Conservation (phyloP, 2,113 vertebrate species). For the Pollimyrus isidori region DNA sequence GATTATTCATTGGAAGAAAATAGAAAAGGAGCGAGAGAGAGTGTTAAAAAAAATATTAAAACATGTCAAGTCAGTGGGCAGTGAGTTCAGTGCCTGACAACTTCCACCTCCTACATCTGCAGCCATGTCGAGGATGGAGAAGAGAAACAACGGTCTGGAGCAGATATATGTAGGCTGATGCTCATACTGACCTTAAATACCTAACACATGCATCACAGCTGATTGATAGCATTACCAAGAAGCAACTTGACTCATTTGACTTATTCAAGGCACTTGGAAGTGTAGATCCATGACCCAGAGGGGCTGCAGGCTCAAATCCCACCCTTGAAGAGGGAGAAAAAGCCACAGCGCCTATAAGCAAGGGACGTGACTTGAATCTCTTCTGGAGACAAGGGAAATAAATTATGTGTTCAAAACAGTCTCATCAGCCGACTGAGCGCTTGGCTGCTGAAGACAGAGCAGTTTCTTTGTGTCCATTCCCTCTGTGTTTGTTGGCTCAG, state of each 20-base stretch:
- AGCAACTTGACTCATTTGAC: not conserved
- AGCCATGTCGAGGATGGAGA: not conserved
- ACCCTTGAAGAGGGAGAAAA: not conserved
- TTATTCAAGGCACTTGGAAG: not conserved
- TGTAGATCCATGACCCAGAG: not conserved
- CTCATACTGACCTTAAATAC: not conserved
- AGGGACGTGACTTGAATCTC: not conserved
- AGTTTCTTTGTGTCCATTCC: not conserved
- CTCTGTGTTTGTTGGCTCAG: not conserved
- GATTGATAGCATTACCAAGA: not conserved
- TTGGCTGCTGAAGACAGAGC: not conserved
- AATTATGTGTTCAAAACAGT: not conserved
- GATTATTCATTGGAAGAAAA: not conserved
- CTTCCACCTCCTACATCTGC: too few relatives aligned
- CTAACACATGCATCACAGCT: not conserved
- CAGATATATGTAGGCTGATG: not conserved
- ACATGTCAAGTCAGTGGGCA: not conserved
- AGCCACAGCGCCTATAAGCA: not conserved
- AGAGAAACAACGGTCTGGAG: not conserved
- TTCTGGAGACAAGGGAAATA: not conserved
- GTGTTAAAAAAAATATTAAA: not conserved
- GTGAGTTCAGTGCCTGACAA: not conserved
- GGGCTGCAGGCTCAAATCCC: not conserved
- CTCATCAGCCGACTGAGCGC: not conserved
- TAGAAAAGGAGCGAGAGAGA: not conserved